phyloP scores from a whole-genome alignment of 1,140 invertebrate species.

The Liolophura sinensis region DNA sequence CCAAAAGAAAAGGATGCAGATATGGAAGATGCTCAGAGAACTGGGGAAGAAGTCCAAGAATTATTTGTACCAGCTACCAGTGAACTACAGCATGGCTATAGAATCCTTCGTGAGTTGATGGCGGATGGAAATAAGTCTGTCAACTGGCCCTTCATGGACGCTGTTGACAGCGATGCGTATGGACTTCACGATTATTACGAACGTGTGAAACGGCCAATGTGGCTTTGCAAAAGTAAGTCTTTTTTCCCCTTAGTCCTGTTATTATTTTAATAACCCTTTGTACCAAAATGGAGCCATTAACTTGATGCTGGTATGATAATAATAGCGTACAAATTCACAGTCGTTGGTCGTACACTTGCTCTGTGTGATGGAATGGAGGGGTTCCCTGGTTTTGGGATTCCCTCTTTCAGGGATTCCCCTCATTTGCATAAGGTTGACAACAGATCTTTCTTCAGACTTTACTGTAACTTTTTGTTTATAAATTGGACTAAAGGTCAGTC shows the following conservation, averaged over 20 bases:
- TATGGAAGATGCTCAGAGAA: slow-evolving; percentile 5
- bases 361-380: no score
- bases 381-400: no score
- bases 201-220: slow-evolving; percentile 57
- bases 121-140: slow-evolving; percentile 49
- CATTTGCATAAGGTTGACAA: no score
- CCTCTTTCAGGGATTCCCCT: no score
- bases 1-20: slow-evolving; percentile 10
- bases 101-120: slow-evolving; percentile 56
- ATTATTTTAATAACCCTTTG: not conserved
- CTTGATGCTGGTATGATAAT: no score
- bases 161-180: slow-evolving; percentile 45
- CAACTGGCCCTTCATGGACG: slow-evolving; percentile 55
- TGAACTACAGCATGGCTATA: slow-evolving; percentile 46
- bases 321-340: no score
- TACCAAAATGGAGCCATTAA: no score
- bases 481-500: no score
- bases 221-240: slow-evolving; percentile 59
- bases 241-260: not conserved
- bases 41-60: not conserved
- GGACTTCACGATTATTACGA: slow-evolving; percentile 57
- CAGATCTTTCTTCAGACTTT: no score
- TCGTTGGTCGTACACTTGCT: no score
- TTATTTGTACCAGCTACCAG: not conserved
- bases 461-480: no score